Evolutionary conservation across 2,797 vertebrate species (phyloP).

Genomic region (Xyrichtys novacula): DNA sequence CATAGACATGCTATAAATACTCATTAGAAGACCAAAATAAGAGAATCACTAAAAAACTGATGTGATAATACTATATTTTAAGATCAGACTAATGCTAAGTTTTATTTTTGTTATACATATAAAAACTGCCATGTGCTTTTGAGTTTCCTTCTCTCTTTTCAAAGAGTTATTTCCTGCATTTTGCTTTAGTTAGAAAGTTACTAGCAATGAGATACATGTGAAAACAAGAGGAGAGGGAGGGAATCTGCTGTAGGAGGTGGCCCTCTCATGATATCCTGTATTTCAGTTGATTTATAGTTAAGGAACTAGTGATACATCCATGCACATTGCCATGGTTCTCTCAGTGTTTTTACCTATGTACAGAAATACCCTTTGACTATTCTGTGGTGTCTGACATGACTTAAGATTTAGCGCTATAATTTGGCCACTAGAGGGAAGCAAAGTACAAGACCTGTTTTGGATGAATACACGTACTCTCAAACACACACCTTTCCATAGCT

Average conservation of each 20-base stretch:
- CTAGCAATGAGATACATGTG: too few species aligned
- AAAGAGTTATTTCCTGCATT: too few species aligned
- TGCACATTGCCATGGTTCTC: too few species aligned
- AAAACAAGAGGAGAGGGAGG: neutral
- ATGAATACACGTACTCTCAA: neutral
- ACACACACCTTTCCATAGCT: neutral
- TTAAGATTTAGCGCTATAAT: neutral
- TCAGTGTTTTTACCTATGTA: neutral
- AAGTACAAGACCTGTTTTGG: neutral
- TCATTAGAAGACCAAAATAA: too few species aligned
- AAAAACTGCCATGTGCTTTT: too few species aligned
- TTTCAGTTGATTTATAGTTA: neutral
- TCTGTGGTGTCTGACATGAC: neutral
- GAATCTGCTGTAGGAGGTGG: neutral
- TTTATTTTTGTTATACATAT: too few species aligned
- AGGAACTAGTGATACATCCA: neutral
- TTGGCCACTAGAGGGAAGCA: constrained; percentile 25
- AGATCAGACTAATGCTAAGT: too few species aligned
- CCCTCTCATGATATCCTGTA: neutral
- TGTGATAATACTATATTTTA: too few species aligned
- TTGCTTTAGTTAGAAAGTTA: too few species aligned
- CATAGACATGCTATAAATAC: too few species aligned
- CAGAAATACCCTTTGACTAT: neutral
- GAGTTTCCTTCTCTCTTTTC: too few species aligned
- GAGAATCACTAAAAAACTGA: too few species aligned